Conservation (phyloP, 1,140 invertebrate genomes). For the Cydia fagiglandana region DNA sequence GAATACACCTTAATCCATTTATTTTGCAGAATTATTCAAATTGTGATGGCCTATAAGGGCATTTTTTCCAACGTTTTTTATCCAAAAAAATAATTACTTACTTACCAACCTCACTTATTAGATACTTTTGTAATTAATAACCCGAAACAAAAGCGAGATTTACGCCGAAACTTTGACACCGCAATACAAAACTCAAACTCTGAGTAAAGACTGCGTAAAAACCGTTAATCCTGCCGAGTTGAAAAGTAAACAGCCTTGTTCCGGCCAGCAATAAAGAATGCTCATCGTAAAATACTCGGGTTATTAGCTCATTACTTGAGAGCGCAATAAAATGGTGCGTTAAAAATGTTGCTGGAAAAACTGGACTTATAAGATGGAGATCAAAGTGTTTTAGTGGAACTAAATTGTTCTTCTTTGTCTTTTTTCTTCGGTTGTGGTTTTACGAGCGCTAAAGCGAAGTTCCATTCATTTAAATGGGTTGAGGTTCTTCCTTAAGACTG, state of each 20-base stretch:
- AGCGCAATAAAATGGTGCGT: conserved; percentile 25
- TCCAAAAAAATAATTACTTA: neutral
- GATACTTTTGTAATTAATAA: conserved; percentile 22
- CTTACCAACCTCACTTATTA: conserved; percentile 4
- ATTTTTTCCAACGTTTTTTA: neutral
- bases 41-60: no score
- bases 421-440: neutral
- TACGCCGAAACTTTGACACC: conserved; percentile 27
- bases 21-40: no score
- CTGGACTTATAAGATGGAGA: neutral
- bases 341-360: conserved; percentile 19
- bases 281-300: conserved; percentile 14
- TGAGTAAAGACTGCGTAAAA: conserved; percentile 3
- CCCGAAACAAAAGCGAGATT: conserved; percentile 22
- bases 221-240: conserved; percentile 23
- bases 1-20: no score
- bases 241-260: conserved; percentile 28
- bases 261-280: conserved; percentile 20
- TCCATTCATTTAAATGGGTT: neutral
- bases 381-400: conserved; percentile 15
- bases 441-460: neutral
- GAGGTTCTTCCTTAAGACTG: neutral
- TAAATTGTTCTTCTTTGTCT: conserved; percentile 14
- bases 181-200: conserved; percentile 31
- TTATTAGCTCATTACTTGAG: conserved; percentile 32